phyloP scores from a whole-genome alignment of 1,140 invertebrate species.

The Dendrolimus punctatus region DNA sequence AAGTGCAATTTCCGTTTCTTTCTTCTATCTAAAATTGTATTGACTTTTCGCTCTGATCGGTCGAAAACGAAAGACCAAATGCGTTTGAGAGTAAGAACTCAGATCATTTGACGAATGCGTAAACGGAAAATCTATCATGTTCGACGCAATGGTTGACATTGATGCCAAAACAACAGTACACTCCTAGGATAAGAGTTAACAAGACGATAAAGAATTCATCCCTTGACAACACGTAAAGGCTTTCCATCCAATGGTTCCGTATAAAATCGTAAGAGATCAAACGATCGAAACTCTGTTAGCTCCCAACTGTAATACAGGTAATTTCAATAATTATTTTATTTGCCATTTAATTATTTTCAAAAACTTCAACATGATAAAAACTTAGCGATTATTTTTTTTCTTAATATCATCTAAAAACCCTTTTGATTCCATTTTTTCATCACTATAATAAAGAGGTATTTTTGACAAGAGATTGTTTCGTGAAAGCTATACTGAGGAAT shows the following conservation, averaged over 20 bases:
- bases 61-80: too few relatives aligned
- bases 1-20: too few relatives aligned
- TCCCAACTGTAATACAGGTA: slow-evolving; percentile 52
- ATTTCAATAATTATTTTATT: slow-evolving; percentile 45
- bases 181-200: too few relatives aligned
- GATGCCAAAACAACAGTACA: too few relatives aligned
- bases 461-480: slow-evolving; percentile 42
- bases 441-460: slow-evolving; percentile 65
- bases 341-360: slow-evolving; percentile 48
- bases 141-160: too few relatives aligned
- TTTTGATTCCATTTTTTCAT: slow-evolving; percentile 55
- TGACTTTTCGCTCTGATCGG: too few relatives aligned
- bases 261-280: slow-evolving; percentile 27
- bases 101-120: too few relatives aligned
- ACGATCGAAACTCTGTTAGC: slow-evolving; percentile 12
- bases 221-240: too few relatives aligned
- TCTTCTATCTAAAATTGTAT: too few relatives aligned
- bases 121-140: too few relatives aligned
- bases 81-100: too few relatives aligned
- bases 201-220: too few relatives aligned
- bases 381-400: slow-evolving; percentile 49
- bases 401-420: slow-evolving; percentile 65
- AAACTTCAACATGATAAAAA: slow-evolving; percentile 64
- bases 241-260: slow-evolving; percentile 10
- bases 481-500: slow-evolving; percentile 28